phyloP scores from a whole-genome alignment of 2,113 vertebrate genomes.

The Leptobrachium ailaonicum region DNA sequence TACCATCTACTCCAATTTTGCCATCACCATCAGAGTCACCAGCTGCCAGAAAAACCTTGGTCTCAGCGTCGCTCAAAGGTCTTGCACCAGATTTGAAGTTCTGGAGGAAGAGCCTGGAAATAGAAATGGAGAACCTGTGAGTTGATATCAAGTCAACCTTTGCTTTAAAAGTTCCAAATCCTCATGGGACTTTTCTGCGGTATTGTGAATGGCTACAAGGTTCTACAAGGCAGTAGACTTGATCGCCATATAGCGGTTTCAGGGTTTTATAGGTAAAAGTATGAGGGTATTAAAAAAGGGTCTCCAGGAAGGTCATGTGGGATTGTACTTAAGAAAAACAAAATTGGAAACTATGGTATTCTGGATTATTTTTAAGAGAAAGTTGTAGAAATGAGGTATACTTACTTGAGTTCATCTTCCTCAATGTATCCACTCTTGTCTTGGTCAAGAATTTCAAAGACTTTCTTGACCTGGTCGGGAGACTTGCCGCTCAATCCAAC shows the following conservation, averaged over 20 bases:
- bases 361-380: no score
- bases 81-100: slow-evolving; percentile 70
- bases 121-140: neutral
- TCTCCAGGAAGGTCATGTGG: no score
- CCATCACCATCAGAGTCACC: slow-evolving; percentile 77
- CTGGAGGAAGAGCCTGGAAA: slow-evolving; percentile 73
- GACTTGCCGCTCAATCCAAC: slow-evolving; percentile 74
- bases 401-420: slow-evolving; percentile 81
- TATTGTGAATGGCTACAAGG: no score
- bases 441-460: slow-evolving; percentile 79
- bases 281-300: no score
- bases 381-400: neutral
- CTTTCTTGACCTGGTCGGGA: slow-evolving; percentile 68
- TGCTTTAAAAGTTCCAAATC: no score
- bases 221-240: no score
- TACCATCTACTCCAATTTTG: slow-evolving; percentile 77
- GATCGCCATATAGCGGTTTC: no score
- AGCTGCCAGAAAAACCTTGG: slow-evolving; percentile 66
- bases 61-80: slow-evolving; percentile 71
- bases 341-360: no score
- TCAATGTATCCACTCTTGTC: slow-evolving; percentile 82
- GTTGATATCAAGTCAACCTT: no score
- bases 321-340: no score
- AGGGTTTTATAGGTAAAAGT: no score
- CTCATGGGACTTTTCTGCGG: no score